phyloP scores from a whole-genome alignment of 2,797 vertebrate genomes.

The Chrysolophus pictus region DNA sequence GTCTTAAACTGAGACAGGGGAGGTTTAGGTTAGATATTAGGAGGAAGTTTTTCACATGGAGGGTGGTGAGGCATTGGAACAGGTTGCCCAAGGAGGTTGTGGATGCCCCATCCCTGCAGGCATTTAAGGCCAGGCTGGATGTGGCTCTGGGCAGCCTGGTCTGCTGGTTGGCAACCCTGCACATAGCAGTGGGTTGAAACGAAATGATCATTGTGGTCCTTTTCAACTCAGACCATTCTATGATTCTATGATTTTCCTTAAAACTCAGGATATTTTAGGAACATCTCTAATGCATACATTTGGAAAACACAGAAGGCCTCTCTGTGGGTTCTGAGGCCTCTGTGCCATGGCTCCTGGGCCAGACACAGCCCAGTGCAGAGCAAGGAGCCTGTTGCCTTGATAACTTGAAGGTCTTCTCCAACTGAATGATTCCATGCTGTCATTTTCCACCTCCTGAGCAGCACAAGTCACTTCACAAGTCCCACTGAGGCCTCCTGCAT shows the following conservation, averaged over 20 bases:
- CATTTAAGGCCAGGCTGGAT: too few relatives aligned
- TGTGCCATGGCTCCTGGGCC: neutral
- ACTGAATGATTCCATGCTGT: neutral
- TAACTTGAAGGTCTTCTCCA: neutral
- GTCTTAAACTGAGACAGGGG: too few relatives aligned
- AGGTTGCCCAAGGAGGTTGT: too few relatives aligned
- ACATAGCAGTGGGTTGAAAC: too few relatives aligned
- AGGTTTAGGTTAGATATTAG: too few relatives aligned
- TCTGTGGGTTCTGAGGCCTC: neutral
- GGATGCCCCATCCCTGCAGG: too few relatives aligned
- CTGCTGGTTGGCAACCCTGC: too few relatives aligned
- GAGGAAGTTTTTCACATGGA: too few relatives aligned
- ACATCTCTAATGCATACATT: accelerated
- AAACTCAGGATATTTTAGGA: neutral
- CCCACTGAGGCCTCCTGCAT: neutral
- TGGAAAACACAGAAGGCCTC: neutral
- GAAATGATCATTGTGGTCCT: too few relatives aligned
- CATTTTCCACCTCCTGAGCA: neutral
- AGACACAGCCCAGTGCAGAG: neutral
- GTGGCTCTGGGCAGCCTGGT: too few relatives aligned
- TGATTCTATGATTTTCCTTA: neutral
- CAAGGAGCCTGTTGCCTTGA: neutral
- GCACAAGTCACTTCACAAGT: neutral
- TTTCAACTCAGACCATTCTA: too few relatives aligned
- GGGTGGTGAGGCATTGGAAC: too few relatives aligned